A percentile compares a stretch with the other conserved stretches of the same genome.
Conservation (phyloP, 2,113 vertebrate genomes). For the Willisornis vidua region DNA sequence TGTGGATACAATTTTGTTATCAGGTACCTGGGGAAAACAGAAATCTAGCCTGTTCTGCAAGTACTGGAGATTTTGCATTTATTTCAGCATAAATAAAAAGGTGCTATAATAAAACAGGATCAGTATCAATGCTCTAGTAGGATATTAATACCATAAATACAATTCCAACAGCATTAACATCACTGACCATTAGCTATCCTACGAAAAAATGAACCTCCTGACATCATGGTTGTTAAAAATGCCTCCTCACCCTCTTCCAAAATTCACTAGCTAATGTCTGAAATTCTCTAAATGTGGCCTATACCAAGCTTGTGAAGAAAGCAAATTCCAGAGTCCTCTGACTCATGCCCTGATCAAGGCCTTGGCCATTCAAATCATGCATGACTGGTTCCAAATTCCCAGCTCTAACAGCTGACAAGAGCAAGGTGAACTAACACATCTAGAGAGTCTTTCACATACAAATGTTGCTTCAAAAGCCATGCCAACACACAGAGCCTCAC, state of each 20-base stretch:
- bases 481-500: background rate
- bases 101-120: background rate
- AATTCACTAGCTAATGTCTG: background rate
- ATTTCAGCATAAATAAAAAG: background rate
- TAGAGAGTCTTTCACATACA: fast-evolving
- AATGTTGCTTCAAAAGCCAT: background rate
- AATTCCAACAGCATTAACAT: background rate
- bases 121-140: background rate
- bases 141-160: background rate
- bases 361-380: background rate
- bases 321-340: background rate
- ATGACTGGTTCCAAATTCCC: fast-evolving
- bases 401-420: background rate
- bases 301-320: background rate
- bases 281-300: background rate
- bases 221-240: background rate
- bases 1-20: background rate
- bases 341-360: fast-evolving
- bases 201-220: background rate
- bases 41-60: background rate
- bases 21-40: background rate
- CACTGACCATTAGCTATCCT: background rate
- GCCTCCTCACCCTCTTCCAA: background rate
- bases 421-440: background rate
- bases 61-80: background rate